Percentiles rank a stretch among this genome's conserved stretches.
phyloP scores from a whole-genome alignment of 2,113 vertebrate genomes.

The Ptyas mucosa region DNA sequence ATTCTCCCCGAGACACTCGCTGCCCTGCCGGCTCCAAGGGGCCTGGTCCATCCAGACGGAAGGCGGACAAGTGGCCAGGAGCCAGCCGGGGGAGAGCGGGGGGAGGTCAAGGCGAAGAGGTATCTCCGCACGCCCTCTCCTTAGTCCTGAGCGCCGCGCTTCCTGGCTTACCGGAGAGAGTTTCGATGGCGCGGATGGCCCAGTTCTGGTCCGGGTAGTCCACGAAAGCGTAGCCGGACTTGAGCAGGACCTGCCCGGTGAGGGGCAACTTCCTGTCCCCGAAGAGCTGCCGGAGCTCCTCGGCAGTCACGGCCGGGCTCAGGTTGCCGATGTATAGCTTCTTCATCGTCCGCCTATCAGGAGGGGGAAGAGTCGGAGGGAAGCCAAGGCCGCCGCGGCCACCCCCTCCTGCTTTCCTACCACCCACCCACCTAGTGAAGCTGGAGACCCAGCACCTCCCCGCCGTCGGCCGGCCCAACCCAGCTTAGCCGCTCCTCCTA shows the following conservation, averaged over 20 bases:
- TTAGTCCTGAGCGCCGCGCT: not conserved
- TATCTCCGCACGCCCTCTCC: not conserved
- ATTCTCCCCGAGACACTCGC: conserved; percentile 5
- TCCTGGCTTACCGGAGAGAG: conserved; percentile 83
- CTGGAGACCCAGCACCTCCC: conserved; percentile 33
- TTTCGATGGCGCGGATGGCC: conserved; percentile 91
- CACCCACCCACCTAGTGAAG: not conserved
- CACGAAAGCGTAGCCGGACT: conserved; percentile 93
- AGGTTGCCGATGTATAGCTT: conserved; percentile 95
- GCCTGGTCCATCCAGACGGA: not conserved
- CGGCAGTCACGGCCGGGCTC: conserved; percentile 89
- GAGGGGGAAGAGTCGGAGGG: not conserved
- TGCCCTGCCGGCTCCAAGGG: conserved; percentile 19
- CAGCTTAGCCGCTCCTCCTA: conserved; percentile 9
- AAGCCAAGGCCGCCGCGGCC: conserved; percentile 48
- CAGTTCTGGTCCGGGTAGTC: conserved; percentile 92
- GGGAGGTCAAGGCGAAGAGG: not conserved
- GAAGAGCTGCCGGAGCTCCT: conserved; percentile 90
- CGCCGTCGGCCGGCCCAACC: conserved; percentile 43
- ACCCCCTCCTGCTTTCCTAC: conserved; percentile 35
- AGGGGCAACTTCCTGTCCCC: conserved; percentile 84
- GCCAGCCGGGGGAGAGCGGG: not conserved
- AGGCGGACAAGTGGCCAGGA: not conserved
- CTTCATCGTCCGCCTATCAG: conserved; percentile 82
- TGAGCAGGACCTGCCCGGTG: conserved; percentile 86